Percentiles rank a stretch among this genome's conserved stretches.
phyloP scores from a whole-genome alignment of 2,113 vertebrate genomes.

The Pluvialis apricaria region DNA sequence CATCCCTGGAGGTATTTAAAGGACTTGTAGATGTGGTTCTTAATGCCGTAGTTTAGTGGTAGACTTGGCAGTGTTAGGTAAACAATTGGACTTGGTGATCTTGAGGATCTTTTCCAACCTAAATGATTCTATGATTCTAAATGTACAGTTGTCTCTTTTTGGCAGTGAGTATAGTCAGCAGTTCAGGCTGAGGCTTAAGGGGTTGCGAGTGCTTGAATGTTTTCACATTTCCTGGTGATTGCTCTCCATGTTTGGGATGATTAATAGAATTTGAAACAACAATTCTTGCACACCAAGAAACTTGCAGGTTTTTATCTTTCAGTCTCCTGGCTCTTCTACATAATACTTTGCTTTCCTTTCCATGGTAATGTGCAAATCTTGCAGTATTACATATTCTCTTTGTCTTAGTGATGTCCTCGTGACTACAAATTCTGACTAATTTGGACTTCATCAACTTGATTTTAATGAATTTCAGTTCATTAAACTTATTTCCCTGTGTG shows the following conservation, averaged over 20 bases:
- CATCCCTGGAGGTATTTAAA: not conserved
- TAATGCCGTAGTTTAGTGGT: not conserved
- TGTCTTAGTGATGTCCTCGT: not conserved
- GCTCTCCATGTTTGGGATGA: not conserved
- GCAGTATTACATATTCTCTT: not conserved
- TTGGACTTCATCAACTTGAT: not conserved
- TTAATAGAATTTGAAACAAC: not conserved
- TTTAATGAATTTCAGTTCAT: not conserved
- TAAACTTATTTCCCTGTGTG: not conserved
- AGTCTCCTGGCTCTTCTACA: not conserved
- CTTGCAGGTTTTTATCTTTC: not conserved
- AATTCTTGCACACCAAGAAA: not conserved
- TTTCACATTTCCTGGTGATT: not conserved
- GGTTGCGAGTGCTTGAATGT: not conserved
- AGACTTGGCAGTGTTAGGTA: not conserved
- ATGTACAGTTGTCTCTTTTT: not conserved
- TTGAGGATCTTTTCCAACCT: not conserved
- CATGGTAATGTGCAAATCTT: not conserved
- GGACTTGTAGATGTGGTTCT: not conserved
- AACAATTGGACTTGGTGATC: accelerated
- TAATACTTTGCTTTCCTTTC: not conserved
- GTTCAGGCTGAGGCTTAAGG: not conserved
- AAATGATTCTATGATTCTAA: not conserved
- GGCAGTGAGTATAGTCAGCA: not conserved
- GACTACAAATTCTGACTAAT: not conserved